Percentiles rank a stretch among this genome's conserved stretches.
Evolutionary conservation across 2,797 vertebrate genomes (phyloP).

Genomic region (Darevskia nairensis): DNA sequence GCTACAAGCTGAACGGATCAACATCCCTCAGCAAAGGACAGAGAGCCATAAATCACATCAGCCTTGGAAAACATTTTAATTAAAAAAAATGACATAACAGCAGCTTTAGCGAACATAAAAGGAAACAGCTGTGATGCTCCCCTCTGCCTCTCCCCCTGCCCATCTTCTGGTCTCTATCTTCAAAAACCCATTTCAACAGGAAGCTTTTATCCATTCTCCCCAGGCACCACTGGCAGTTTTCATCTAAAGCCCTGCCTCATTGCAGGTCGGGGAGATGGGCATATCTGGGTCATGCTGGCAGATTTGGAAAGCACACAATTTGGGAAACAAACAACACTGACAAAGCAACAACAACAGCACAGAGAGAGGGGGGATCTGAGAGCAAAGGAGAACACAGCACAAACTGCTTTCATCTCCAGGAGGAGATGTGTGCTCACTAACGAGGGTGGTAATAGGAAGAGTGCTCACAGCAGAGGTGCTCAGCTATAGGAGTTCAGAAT

Average conservation of each 20-base stretch:
- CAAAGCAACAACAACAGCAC: not conserved
- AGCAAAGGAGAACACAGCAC: slow-evolving; percentile 1
- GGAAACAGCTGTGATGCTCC: slow-evolving; percentile 60
- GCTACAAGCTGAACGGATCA: not conserved
- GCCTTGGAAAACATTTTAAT: slow-evolving; percentile 67
- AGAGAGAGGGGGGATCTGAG: not conserved
- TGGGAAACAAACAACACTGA: not conserved
- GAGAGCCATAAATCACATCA: slow-evolving; percentile 62
- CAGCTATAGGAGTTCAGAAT: not conserved
- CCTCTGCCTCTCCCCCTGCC: slow-evolving; percentile 2
- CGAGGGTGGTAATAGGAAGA: not conserved
- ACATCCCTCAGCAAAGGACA: slow-evolving; percentile 32
- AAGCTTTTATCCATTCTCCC: slow-evolving; percentile 43
- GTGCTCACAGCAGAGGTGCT: not conserved
- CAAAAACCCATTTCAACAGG: slow-evolving; percentile 43
- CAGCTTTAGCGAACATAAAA: slow-evolving; percentile 67
- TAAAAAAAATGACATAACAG: slow-evolving; percentile 50
- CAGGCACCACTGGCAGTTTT: slow-evolving; percentile 20
- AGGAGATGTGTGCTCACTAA: not conserved
- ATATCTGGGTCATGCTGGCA: slow-evolving; percentile 10
- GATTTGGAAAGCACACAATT: not conserved
- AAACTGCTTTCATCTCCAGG: slow-evolving; percentile 28
- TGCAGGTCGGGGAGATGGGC: not conserved
- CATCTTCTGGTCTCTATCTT: slow-evolving; percentile 24
- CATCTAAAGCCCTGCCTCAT: not conserved